These are phyloP conservation scores for Littorina saxatilis DNA, from an alignment of 1,140 invertebrate species.

Conservation along the genomic window DNA sequence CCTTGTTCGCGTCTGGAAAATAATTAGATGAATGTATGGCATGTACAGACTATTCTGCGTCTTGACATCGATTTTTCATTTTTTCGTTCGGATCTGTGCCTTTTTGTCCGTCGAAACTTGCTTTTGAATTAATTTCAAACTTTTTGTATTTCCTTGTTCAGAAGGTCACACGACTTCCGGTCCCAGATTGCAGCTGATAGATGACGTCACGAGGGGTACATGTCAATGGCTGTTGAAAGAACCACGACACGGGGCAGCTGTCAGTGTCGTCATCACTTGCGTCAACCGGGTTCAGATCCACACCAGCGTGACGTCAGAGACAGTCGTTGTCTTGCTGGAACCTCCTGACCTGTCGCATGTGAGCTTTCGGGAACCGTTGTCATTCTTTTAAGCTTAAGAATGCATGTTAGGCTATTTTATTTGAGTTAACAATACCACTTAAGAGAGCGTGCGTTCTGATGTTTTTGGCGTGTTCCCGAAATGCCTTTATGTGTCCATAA, in stretches of 20 bases:
- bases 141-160: neutral
- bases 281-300: constrained; percentile 14
- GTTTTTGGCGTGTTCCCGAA: too few relatives aligned
- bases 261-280: constrained; percentile 1
- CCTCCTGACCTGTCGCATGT: constrained; percentile 11
- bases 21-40: too few relatives aligned
- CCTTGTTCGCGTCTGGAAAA: too few relatives aligned
- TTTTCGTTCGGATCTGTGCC: neutral
- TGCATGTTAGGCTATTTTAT: too few relatives aligned
- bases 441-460: too few relatives aligned
- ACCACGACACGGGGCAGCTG: neutral
- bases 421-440: too few relatives aligned
- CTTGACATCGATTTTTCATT: too few relatives aligned
- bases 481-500: too few relatives aligned
- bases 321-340: neutral
- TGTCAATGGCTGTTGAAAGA: constrained; percentile 12
- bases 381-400: too few relatives aligned
- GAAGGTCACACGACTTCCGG: neutral
- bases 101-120: neutral
- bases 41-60: too few relatives aligned
- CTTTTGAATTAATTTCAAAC: neutral
- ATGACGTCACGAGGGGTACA: neutral
- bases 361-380: too few relatives aligned
- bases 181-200: neutral
- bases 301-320: constrained; percentile 5